Evolutionary conservation across 92 coral and sea anemone genomes (phyloP).

Genomic region (Parazoanthus swiftii): DNA sequence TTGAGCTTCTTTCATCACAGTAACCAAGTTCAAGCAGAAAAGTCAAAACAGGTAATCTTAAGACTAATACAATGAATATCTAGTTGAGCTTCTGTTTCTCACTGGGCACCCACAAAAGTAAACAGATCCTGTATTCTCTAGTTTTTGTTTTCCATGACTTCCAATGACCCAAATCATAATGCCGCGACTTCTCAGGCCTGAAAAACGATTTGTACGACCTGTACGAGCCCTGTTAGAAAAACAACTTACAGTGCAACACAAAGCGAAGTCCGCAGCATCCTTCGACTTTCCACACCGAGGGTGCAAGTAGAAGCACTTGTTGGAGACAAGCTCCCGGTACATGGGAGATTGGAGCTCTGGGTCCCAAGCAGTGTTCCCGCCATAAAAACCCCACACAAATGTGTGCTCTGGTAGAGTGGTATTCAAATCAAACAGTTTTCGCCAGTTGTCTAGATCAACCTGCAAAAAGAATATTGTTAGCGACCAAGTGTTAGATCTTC

Average conservation of each 20-base stretch:
- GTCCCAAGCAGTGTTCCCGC: conserved; percentile 33
- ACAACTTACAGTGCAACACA: conserved; percentile 57
- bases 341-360: conserved; percentile 5
- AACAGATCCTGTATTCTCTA: no score
- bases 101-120: no score
- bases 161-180: no score
- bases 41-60: no score
- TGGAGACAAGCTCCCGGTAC: conserved; percentile 43
- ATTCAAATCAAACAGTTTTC: conserved; percentile 47
- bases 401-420: conserved; percentile 47
- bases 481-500: no score
- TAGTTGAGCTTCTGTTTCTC: no score
- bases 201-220: background rate
- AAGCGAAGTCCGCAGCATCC: conserved; percentile 80
- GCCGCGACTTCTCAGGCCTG: background rate
- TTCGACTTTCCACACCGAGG: conserved; percentile 66
- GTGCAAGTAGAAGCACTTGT: conserved; percentile 57
- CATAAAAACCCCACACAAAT: conserved; percentile 76
- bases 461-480: background rate
- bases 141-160: background rate
- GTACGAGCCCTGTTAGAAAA: background rate
- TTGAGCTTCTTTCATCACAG: no score
- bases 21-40: no score
- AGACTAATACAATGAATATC: no score
- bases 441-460: conserved; percentile 81